Percentiles rank a stretch among this genome's conserved stretches.
Evolutionary conservation across 2,888 invertebrate genomes (phyloP).

Genomic region (Dilophus febrilis): DNA sequence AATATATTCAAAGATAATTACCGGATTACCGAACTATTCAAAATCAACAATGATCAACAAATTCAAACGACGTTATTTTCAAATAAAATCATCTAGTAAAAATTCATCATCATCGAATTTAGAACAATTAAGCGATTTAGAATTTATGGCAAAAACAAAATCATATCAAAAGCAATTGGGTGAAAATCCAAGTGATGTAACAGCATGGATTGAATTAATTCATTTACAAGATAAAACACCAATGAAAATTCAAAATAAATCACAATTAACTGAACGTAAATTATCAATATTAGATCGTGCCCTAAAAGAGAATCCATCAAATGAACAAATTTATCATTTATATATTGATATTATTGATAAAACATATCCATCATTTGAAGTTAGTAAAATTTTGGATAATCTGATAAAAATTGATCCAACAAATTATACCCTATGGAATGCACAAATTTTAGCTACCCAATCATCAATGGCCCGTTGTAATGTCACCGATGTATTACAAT

Average conservation of each 20-base stretch:
- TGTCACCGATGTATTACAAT: constrained; percentile 36
- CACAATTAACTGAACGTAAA: constrained; percentile 35
- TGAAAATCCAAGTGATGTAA: constrained; percentile 34
- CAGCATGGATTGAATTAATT: constrained; percentile 42
- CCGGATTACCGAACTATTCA: background rate
- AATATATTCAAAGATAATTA: constrained; percentile 1
- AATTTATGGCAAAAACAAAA: constrained; percentile 33
- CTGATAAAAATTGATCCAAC: constrained; percentile 24
- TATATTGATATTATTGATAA: constrained; percentile 27
- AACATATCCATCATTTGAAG: constrained; percentile 40
- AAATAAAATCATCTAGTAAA: constrained; percentile 22
- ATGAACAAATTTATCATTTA: constrained; percentile 31
- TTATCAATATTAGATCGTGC: constrained; percentile 43
- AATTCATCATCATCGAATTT: constrained; percentile 10
- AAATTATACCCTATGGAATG: constrained; percentile 24
- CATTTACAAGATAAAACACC: constrained; percentile 34
- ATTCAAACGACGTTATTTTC: constrained; percentile 11
- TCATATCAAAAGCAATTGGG: constrained; percentile 35
- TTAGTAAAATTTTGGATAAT: constrained; percentile 31
- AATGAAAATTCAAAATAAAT: constrained; percentile 19
- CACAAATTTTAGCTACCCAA: constrained; percentile 25
- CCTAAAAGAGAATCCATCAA: constrained; percentile 36
- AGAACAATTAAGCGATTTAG: constrained; percentile 26
- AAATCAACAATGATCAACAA: too few relatives aligned
- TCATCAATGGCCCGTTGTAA: constrained; percentile 44